These are phyloP conservation scores for Anastatus disparis DNA, from an alignment of 1,140 invertebrate species.

Conservation along the genomic window DNA sequence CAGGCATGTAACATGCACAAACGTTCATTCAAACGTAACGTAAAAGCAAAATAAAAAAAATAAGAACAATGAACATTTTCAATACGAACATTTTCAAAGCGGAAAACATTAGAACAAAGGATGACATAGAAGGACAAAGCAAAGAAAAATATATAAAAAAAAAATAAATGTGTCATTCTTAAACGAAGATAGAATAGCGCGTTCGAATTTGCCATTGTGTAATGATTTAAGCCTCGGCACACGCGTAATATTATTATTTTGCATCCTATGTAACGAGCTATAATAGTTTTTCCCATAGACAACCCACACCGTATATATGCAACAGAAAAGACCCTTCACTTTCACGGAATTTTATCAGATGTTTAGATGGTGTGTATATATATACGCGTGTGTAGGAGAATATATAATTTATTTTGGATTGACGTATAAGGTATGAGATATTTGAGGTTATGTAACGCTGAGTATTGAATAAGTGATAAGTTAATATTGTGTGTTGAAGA, in stretches of 20 bases:
- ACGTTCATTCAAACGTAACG: not conserved
- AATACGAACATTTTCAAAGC: not conserved
- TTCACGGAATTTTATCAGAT: too few species aligned
- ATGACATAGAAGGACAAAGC: not conserved
- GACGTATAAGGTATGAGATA: too few species aligned
- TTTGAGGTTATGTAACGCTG: too few species aligned
- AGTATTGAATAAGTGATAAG: too few species aligned
- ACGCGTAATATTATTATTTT: not conserved
- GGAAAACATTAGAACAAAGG: constrained; percentile 9
- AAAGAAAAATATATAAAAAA: not conserved
- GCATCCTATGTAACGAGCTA: not conserved
- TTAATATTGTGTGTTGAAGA: too few species aligned
- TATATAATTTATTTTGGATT: too few species aligned
- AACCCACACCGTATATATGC: too few species aligned
- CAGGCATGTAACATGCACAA: not conserved
- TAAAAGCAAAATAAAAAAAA: too few species aligned
- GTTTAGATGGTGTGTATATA: too few species aligned
- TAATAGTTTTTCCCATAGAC: not conserved
- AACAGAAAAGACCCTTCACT: too few species aligned
- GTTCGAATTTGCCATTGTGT: constrained; percentile 4
- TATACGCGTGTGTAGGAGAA: too few species aligned
- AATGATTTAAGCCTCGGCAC: not conserved
- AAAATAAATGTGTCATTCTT: not conserved
- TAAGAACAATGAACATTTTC: constrained; percentile 8
- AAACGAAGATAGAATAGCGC: too few species aligned